Evolutionary conservation across 2,888 invertebrate species (phyloP).

Genomic region (Nephrotoma appendiculata): DNA sequence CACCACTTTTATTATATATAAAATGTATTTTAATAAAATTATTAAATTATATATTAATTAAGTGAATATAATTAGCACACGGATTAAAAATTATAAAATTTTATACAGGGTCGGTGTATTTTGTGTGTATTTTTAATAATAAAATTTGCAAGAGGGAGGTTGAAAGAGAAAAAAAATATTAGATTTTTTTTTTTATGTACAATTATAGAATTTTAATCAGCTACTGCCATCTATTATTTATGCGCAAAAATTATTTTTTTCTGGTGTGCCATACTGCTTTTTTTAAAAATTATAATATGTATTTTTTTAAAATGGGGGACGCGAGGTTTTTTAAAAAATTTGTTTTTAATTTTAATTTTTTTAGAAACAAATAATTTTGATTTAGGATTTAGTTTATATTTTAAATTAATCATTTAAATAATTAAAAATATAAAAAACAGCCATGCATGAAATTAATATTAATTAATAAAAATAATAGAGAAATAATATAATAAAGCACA

Average conservation of each 20-base stretch:
- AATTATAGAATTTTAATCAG: not conserved
- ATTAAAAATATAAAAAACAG: not conserved
- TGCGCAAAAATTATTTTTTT: not conserved
- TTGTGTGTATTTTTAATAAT: not conserved
- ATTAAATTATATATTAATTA: not conserved
- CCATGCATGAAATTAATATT: not conserved
- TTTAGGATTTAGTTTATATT: not conserved
- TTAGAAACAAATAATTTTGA: not conserved
- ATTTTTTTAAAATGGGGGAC: not conserved
- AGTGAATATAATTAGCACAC: not conserved
- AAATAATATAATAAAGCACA: not conserved
- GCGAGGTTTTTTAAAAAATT: conserved; percentile 3
- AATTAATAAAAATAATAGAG: not conserved
- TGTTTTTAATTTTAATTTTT: not conserved
- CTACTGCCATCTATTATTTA: not conserved
- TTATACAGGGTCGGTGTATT: not conserved
- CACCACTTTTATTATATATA: not conserved
- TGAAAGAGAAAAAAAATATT: not conserved
- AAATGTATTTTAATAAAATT: not conserved
- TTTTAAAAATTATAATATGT: not conserved
- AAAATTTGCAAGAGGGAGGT: not conserved
- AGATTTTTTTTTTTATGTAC: not conserved
- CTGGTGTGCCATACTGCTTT: conserved; percentile 6
- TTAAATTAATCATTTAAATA: not conserved
- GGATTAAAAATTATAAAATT: not conserved